phyloP scores from a whole-genome alignment of 2,797 vertebrate genomes.

The Alectoris magna region DNA sequence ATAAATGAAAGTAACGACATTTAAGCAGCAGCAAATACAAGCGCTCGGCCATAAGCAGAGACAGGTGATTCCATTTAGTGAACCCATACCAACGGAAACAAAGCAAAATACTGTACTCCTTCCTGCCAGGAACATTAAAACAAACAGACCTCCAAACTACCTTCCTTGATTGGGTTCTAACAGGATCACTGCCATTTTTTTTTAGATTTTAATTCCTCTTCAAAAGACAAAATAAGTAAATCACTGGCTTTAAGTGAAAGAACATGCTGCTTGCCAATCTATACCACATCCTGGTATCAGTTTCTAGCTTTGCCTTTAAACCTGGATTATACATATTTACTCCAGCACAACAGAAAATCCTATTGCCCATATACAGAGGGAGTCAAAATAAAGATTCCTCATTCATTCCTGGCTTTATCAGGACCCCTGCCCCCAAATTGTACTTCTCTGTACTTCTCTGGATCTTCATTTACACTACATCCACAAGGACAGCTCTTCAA shows the following conservation, averaged over 20 bases:
- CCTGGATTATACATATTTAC: background rate
- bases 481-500: background rate
- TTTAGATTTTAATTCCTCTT: background rate
- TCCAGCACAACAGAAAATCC: rapidly evolving
- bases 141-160: background rate
- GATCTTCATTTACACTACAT: background rate
- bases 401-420: background rate
- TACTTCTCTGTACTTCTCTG: background rate
- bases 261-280: background rate
- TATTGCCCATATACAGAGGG: background rate
- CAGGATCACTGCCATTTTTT: background rate
- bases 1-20: background rate
- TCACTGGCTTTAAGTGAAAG: background rate
- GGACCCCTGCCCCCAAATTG: background rate
- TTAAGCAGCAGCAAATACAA: background rate
- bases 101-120: background rate
- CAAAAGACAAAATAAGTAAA: background rate
- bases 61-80: slow-evolving; percentile 14
- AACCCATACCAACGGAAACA: background rate
- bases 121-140: background rate
- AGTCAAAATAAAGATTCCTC: background rate
- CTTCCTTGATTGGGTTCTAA: background rate
- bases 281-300: background rate
- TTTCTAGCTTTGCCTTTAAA: slow-evolving; percentile 8
- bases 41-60: background rate